A percentile compares a stretch with the other conserved stretches of the same genome.
Conservation (phyloP, 2,888 invertebrate species). For the Fabriciana adippe region DNA sequence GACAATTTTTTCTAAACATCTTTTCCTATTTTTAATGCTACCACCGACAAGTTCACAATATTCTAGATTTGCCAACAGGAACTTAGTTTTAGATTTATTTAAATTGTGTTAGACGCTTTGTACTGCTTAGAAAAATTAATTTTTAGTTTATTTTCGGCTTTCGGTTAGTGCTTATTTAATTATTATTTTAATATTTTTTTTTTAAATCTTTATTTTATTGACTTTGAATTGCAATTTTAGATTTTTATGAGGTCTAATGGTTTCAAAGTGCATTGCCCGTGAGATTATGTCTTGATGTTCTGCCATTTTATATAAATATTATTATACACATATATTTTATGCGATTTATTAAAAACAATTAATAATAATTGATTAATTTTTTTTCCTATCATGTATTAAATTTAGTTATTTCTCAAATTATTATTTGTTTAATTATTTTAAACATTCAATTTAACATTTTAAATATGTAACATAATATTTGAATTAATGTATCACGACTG, state of each 20-base stretch:
- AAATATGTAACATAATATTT: neutral
- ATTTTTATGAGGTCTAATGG: constrained; percentile 6
- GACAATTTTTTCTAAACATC: constrained; percentile 1
- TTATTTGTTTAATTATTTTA: too few relatives aligned
- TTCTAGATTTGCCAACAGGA: constrained; percentile 37
- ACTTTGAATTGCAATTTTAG: constrained; percentile 10
- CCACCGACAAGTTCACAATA: constrained; percentile 48
- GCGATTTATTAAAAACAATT: too few relatives aligned
- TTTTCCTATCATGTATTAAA: too few relatives aligned
- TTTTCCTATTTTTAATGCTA: constrained; percentile 29
- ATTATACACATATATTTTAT: neutral
- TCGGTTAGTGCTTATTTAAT: constrained; percentile 22
- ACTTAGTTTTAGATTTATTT: constrained; percentile 41
- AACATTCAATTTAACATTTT: too few relatives aligned
- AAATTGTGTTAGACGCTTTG: constrained; percentile 7
- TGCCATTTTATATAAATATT: neutral
- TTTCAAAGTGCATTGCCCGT: constrained; percentile 3
- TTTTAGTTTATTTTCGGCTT: constrained; percentile 20
- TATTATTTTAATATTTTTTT: constrained; percentile 15
- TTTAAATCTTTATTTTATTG: constrained; percentile 19
- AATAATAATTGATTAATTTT: too few relatives aligned
- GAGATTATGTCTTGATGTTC: neutral
- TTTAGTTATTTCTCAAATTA: too few relatives aligned
- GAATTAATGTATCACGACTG: neutral
- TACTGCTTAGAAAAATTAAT: constrained; percentile 5